A percentile compares a stretch with the other conserved stretches of the same genome.
phyloP scores from a whole-genome alignment of 1,140 invertebrate genomes.

The Fopius arisanus region DNA sequence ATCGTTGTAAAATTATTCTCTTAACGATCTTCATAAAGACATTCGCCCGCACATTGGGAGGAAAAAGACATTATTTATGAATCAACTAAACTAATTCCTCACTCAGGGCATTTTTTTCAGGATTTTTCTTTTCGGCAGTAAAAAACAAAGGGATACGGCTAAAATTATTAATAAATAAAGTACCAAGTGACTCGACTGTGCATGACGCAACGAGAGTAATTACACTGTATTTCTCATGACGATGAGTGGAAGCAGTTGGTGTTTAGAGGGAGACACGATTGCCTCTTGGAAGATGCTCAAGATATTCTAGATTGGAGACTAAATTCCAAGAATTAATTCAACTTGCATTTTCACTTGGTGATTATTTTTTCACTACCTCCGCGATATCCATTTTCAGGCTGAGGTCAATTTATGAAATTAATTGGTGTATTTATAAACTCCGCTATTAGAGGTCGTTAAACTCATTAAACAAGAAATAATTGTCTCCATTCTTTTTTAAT shows the following conservation, averaged over 20 bases:
- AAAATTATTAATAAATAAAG: slow-evolving; percentile 10
- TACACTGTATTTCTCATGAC: not conserved
- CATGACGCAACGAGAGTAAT: slow-evolving; percentile 6
- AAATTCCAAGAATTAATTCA: not conserved
- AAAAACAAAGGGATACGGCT: not conserved
- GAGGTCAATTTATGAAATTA: not conserved
- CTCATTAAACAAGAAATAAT: not conserved
- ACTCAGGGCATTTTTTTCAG: no score
- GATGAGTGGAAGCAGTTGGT: not conserved
- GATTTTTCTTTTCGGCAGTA: no score
- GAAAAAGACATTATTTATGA: not conserved
- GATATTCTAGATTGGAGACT: not conserved
- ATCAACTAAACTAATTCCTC: not conserved
- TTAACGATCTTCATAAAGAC: not conserved
- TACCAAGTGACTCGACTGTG: not conserved
- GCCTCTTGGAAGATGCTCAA: slow-evolving; percentile 12
- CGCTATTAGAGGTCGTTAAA: not conserved
- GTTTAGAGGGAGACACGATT: not conserved
- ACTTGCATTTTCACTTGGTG: not conserved
- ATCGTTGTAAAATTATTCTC: not conserved
- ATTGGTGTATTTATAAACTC: not conserved
- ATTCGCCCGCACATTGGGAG: not conserved
- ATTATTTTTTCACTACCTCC: not conserved
- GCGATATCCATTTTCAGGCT: not conserved
- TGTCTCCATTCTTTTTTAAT: no score